Conservation (phyloP, 2,888 invertebrate genomes). For the Nineta flava region DNA sequence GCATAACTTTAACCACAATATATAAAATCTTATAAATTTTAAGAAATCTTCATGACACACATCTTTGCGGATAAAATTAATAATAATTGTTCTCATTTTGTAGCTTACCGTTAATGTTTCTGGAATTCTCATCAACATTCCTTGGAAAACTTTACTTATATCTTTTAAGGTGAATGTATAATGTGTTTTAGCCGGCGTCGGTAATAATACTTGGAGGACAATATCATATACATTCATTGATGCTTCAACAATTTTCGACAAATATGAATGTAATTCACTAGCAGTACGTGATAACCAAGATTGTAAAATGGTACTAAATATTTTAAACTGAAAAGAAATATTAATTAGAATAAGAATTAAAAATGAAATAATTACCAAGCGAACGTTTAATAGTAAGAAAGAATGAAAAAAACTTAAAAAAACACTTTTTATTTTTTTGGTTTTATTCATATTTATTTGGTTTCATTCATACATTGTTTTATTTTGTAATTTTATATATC, state of each 20-base stretch:
- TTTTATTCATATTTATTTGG: too few species aligned
- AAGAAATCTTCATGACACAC: too few species aligned
- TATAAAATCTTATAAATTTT: too few species aligned
- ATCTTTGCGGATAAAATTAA: too few species aligned
- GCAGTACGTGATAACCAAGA: constrained; percentile 42
- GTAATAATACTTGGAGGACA: constrained; percentile 53
- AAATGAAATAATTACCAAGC: too few species aligned
- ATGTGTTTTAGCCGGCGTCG: constrained; percentile 80
- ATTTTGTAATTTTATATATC: too few species aligned
- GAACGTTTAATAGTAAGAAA: too few species aligned
- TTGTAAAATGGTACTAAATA: constrained; percentile 53
- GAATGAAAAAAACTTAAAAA: too few species aligned
- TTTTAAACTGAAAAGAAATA: constrained; percentile 26
- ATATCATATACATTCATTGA: constrained; percentile 51
- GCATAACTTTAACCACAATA: too few species aligned
- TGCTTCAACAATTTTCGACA: constrained; percentile 40
- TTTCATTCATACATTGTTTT: too few species aligned
- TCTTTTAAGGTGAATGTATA: constrained; percentile 83
- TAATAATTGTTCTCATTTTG: too few species aligned
- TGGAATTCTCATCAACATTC: constrained; percentile 57
- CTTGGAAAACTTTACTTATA: constrained; percentile 70
- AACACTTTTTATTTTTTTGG: too few species aligned
- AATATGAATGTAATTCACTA: constrained; percentile 15
- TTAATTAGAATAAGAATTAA: not conserved
- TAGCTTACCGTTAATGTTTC: constrained; percentile 39